Evolutionary conservation across 1,140 invertebrate species (phyloP), one percentile per base, ranked within the genome.

Genomic region (Microplitis demolitor): DNA sequence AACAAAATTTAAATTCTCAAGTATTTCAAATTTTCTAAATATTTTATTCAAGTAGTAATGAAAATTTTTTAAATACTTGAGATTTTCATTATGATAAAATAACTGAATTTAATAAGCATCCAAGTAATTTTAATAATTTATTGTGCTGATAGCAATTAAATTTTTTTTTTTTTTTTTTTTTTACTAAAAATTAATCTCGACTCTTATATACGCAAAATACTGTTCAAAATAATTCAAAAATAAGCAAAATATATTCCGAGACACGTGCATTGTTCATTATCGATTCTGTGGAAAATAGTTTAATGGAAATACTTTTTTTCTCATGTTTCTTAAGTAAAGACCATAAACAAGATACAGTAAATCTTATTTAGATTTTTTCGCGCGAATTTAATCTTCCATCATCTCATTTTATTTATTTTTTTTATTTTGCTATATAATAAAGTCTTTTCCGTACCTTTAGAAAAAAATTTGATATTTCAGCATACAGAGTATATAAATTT

Each of bases 241-340:
- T 71, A 62, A 71, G 61, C 61, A 39, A 37, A 50, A 35, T 56
- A 56, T 71, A 71, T 71, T 71, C 69, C 14, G 45, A 33, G 51
- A 56, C 69, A 71, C 69, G 69, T 71, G 51, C 69, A 53, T 45
- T 50, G 61, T 53, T 71, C 51, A 39, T 71, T 62, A 63, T 66
- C 50, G 45, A 71, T 70, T 60, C 67, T 63, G 33, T 66, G 66
- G 35, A 63, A 71, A 63, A 70, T 69, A 60, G 39, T 70, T 63
- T 70, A 58, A 39, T 53, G 56, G 39, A 70, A 62, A 45, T 45
- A 60, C 16, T 39, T 45, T 58, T 14, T 61, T 45, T 58, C n/a
- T 39, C 14, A 33, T 31, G 33, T 56, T 14, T 39, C 56, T 61
- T 34, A 11, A 31, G 14, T 16, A 50, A 33, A 54, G 16, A 60